Evolutionary conservation across 2,888 invertebrate species (phyloP).

Genomic region (Tanypteryx hageni): DNA sequence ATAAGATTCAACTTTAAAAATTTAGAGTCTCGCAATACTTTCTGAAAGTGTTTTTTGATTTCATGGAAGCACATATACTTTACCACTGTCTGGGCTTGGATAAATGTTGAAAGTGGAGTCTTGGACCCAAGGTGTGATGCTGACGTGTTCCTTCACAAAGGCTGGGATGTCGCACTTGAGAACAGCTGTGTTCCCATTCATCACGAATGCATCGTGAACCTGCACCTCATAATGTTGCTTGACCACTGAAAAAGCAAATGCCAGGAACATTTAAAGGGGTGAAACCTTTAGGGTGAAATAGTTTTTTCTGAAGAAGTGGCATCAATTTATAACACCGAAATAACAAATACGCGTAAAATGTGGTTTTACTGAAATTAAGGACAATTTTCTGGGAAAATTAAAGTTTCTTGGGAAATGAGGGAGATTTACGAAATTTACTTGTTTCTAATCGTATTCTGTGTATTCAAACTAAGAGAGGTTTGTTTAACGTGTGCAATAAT

Average conservation of each 20-base stretch:
- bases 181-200: conserved; percentile 66
- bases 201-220: conserved; percentile 68
- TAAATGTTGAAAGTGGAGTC: conserved; percentile 69
- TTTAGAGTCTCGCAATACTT: too few relatives aligned
- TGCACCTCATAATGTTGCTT: conserved; percentile 69
- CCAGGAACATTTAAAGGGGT: background rate
- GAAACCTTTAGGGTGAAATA: background rate
- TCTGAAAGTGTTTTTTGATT: too few relatives aligned
- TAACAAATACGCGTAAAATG: background rate
- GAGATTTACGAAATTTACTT: too few relatives aligned
- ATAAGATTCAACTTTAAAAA: too few relatives aligned
- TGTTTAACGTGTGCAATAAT: too few relatives aligned
- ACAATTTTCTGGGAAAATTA: too few relatives aligned
- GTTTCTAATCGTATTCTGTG: too few relatives aligned
- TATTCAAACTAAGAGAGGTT: too few relatives aligned
- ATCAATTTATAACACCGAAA: background rate
- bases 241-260: conserved; percentile 67
- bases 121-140: conserved; percentile 70
- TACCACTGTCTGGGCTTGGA: conserved; percentile 66
- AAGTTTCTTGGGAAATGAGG: too few relatives aligned
- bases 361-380: background rate
- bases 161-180: conserved; percentile 68
- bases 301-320: background rate
- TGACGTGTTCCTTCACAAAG: conserved; percentile 69
- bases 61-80: background rate